These are phyloP conservation scores for Halcyon senegalensis DNA, from an alignment of 2,113 vertebrate species.

Conservation along the genomic window DNA sequence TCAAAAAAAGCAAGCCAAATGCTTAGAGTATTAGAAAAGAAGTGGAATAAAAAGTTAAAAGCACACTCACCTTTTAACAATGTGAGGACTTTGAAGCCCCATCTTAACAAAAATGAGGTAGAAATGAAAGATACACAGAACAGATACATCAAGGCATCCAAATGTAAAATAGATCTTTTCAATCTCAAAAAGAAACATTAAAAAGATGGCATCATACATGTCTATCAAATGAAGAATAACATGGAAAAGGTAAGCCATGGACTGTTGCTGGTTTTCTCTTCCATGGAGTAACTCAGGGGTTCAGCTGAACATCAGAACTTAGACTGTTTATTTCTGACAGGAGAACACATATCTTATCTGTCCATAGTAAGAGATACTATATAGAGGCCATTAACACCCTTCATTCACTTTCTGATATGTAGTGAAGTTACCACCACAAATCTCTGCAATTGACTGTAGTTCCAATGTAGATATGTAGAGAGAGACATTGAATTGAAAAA, in stretches of 20 bases:
- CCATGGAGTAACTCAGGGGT: not conserved
- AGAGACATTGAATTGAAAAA: not conserved
- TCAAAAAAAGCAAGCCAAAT: not conserved
- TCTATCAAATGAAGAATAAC: not conserved
- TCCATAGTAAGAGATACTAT: not conserved
- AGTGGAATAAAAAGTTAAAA: not conserved
- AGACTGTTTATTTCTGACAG: not conserved
- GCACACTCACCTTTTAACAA: not conserved
- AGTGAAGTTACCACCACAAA: not conserved
- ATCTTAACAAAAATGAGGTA: not conserved
- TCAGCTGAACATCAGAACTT: not conserved
- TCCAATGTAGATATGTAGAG: not conserved
- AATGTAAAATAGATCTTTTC: not conserved
- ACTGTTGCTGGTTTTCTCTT: not conserved
- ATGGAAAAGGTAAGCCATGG: not conserved
- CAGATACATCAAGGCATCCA: not conserved
- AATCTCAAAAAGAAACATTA: not conserved
- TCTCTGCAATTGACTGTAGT: not conserved
- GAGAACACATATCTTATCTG: not conserved
- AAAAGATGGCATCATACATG: not conserved
- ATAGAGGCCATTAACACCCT: not conserved
- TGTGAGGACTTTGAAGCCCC: not conserved
- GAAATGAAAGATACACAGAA: not conserved
- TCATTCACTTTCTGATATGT: not conserved
- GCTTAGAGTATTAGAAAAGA: not conserved